Conservation (phyloP, 2,797 vertebrate genomes). For the Gadopsis marmoratus region DNA sequence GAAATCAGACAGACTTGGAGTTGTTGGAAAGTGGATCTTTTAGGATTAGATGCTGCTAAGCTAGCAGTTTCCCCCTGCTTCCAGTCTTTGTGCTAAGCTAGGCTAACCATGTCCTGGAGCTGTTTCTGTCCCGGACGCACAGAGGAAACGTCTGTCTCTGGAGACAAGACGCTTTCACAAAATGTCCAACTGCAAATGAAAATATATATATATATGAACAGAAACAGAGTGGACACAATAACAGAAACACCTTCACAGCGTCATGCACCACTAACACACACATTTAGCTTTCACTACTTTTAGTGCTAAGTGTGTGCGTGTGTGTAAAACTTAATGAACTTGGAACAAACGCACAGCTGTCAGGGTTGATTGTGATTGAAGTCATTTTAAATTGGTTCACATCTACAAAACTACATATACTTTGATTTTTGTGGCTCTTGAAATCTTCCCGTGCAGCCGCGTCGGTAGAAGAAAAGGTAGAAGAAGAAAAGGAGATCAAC, state of each 20-base stretch:
- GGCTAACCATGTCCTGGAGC: not conserved
- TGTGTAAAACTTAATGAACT: not conserved
- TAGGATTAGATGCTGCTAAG: not conserved
- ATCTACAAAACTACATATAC: not conserved
- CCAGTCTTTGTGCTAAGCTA: not conserved
- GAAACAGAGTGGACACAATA: too few relatives aligned
- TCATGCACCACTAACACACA: too few relatives aligned
- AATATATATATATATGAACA: too few relatives aligned
- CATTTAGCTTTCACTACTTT: too few relatives aligned
- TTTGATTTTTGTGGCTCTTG: not conserved
- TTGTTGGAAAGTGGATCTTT: not conserved
- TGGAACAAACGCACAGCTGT: not conserved
- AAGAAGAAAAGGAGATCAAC: constrained; percentile 28
- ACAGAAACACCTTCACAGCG: too few relatives aligned
- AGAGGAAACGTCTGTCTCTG: too few relatives aligned
- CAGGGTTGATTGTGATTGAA: not conserved
- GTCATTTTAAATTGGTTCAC: not conserved
- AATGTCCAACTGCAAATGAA: not conserved
- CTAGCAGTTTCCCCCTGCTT: not conserved
- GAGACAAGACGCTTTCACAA: too few relatives aligned
- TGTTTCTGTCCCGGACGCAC: too few relatives aligned
- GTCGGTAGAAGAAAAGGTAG: not conserved
- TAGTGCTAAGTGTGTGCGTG: constrained; percentile 1
- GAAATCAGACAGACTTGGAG: too few relatives aligned
- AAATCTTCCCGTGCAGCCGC: not conserved